These are phyloP conservation scores for Tanypteryx hageni DNA, from an alignment of 2,888 invertebrate species.

Conservation along the genomic window DNA sequence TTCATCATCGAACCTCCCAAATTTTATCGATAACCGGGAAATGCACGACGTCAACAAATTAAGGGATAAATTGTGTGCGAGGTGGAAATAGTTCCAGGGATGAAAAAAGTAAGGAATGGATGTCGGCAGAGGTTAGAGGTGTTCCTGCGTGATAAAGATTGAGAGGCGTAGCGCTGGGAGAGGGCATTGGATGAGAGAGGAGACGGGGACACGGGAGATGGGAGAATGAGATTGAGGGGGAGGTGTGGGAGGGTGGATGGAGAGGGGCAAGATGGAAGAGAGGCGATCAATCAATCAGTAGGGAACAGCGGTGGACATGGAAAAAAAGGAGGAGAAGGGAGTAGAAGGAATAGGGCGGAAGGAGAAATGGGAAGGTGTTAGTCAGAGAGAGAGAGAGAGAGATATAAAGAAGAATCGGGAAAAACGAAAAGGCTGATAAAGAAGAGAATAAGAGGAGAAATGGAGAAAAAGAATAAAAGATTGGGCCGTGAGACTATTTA, in stretches of 20 bases:
- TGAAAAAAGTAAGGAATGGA: not conserved
- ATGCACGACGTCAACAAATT: not conserved
- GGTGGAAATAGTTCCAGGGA: not conserved
- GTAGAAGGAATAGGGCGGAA: not conserved
- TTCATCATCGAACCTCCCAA: too few relatives aligned
- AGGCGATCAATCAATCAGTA: not conserved
- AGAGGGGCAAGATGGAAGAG: not conserved
- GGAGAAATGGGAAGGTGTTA: not conserved
- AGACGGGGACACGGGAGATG: not conserved
- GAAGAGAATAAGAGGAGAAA: too few relatives aligned
- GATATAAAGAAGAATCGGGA: too few relatives aligned
- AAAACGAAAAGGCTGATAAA: too few relatives aligned
- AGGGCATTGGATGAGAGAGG: not conserved
- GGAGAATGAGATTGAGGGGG: not conserved
- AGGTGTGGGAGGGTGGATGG: not conserved
- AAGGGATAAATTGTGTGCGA: not conserved
- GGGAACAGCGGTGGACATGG: not conserved
- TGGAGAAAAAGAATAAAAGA: too few relatives aligned
- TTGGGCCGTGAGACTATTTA: too few relatives aligned
- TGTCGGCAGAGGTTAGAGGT: not conserved
- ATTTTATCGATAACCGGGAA: too few relatives aligned
- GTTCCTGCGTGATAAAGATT: not conserved
- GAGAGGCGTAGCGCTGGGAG: not conserved
- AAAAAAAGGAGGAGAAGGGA: not conserved
- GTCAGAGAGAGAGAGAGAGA: not conserved